These are phyloP conservation scores for Falco punctatus DNA, from an alignment of 2,113 vertebrate species.

Conservation along the genomic window DNA sequence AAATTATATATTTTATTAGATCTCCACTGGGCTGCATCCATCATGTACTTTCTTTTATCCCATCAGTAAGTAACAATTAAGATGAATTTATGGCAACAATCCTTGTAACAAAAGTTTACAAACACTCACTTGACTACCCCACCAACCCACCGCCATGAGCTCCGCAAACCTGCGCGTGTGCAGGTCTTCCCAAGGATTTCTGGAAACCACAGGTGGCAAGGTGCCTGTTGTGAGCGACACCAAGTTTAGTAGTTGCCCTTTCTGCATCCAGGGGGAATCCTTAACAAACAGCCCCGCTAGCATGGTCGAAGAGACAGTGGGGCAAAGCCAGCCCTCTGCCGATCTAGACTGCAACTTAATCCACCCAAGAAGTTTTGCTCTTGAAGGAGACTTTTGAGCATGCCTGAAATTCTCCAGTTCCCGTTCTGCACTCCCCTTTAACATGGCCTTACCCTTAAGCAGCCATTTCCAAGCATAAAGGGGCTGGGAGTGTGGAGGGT, in stretches of 20 bases:
- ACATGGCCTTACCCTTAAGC: background rate
- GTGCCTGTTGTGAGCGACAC: rapidly evolving
- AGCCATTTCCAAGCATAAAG: background rate
- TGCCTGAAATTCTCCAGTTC: rapidly evolving
- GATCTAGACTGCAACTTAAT: background rate
- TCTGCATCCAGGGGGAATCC: rapidly evolving
- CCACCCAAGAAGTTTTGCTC: background rate
- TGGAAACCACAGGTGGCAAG: no score
- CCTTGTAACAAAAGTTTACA: background rate
- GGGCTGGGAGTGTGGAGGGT: no score
- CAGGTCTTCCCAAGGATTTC: rapidly evolving
- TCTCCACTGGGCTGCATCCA: background rate
- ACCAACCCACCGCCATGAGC: background rate
- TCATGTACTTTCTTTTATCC: background rate
- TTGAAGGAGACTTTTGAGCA: background rate
- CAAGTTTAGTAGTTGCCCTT: background rate
- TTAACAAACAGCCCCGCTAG: rapidly evolving
- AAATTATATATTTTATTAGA: background rate
- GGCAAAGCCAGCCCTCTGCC: background rate
- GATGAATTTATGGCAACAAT: background rate
- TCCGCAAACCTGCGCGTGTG: rapidly evolving
- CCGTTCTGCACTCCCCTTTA: background rate
- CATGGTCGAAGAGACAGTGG: rapidly evolving
- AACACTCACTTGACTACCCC: rapidly evolving
- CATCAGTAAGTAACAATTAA: background rate